A percentile compares a stretch with the other conserved stretches of the same genome.
These are phyloP conservation scores for Pangasius larnaudii DNA, from an alignment of 2,797 vertebrate genomes.

Conservation along the genomic window DNA sequence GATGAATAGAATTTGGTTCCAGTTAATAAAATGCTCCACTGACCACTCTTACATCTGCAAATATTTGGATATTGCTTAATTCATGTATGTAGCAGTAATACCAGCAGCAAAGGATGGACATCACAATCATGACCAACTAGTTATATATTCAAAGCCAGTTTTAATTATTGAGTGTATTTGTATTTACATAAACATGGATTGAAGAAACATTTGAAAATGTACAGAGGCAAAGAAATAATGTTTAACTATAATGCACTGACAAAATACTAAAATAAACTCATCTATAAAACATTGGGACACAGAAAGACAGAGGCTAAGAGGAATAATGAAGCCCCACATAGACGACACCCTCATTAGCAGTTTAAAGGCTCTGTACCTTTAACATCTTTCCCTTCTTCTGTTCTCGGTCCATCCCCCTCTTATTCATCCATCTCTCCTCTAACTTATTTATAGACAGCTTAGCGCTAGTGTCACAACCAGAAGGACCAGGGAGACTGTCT, in stretches of 20 bases:
- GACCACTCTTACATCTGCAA: neutral
- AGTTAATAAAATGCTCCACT: neutral
- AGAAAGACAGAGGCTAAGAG: neutral
- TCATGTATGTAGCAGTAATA: too few relatives aligned
- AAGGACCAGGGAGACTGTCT: neutral
- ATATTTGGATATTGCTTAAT: neutral
- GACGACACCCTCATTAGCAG: neutral
- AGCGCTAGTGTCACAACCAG: neutral
- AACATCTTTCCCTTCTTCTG: constrained; percentile 1
- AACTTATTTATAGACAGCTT: constrained; percentile 7
- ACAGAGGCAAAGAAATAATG: neutral
- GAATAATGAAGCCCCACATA: neutral
- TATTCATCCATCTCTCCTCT: neutral
- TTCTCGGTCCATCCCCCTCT: neutral
- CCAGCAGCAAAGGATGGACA: neutral
- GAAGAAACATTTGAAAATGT: neutral
- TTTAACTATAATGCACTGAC: neutral
- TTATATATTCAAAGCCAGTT: neutral
- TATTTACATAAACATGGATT: neutral
- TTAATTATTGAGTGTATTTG: neutral
- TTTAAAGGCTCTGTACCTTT: constrained; percentile 19
- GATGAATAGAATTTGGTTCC: neutral
- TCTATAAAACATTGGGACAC: neutral
- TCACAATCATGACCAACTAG: neutral
- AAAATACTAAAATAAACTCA: neutral